These are phyloP conservation scores for Nemurella pictetii DNA, from an alignment of 2,888 invertebrate species.

Conservation along the genomic window DNA sequence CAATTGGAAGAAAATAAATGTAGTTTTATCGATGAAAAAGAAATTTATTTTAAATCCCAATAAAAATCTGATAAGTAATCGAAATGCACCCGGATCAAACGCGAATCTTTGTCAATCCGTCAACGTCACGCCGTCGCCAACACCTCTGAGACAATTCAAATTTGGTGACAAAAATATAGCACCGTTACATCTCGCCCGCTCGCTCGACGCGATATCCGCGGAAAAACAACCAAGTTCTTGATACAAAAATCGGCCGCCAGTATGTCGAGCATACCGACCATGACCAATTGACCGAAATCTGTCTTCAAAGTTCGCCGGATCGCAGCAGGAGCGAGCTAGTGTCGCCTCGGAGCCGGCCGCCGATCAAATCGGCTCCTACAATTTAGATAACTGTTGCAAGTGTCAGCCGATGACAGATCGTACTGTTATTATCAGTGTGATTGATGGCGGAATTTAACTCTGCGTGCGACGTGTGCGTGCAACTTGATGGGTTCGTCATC, in stretches of 20 bases:
- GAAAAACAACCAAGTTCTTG: not conserved
- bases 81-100: not conserved
- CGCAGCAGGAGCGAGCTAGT: not conserved
- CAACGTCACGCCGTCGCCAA: not conserved
- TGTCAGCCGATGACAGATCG: not conserved
- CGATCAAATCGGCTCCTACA: not conserved
- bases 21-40: not conserved
- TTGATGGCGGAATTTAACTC: not conserved
- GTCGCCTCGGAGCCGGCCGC: not conserved
- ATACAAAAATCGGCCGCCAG: not conserved
- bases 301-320: not conserved
- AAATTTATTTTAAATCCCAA: not conserved
- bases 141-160: not conserved
- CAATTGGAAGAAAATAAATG: not conserved
- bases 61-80: too few relatives aligned
- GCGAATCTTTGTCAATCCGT: not conserved
- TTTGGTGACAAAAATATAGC: not conserved
- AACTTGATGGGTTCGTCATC: too few relatives aligned
- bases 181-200: not conserved
- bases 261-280: not conserved
- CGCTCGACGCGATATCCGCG: not conserved
- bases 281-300: conserved; percentile 10
- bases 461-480: too few relatives aligned
- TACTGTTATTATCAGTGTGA: not conserved
- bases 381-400: not conserved